phyloP scores from a whole-genome alignment of 2,797 vertebrate genomes.

The Champsocephalus gunnari region DNA sequence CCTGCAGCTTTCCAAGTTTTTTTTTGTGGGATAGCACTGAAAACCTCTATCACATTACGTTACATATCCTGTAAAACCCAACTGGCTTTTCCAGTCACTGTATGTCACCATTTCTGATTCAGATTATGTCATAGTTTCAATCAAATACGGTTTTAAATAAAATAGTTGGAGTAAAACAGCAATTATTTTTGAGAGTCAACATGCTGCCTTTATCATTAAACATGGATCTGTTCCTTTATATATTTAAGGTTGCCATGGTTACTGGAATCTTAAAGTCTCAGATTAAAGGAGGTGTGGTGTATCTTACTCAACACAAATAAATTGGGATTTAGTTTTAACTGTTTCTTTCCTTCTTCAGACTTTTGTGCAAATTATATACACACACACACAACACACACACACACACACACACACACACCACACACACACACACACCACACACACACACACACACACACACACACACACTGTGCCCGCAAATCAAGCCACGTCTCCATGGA shows the following conservation, averaged over 20 bases:
- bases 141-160: slow-evolving; percentile 20
- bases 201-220: slow-evolving; percentile 8
- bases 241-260: slow-evolving; percentile 59
- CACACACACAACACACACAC: slow-evolving; percentile 11
- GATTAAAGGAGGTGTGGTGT: slow-evolving; percentile 15
- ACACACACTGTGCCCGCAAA: slow-evolving; percentile 66
- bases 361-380: slow-evolving; percentile 38
- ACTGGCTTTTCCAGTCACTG: slow-evolving; percentile 30
- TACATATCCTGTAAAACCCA: slow-evolving; percentile 24
- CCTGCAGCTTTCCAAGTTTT: slow-evolving; percentile 37
- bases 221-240: slow-evolving; percentile 28
- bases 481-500: slow-evolving; percentile 80
- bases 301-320: slow-evolving; percentile 40
- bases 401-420: slow-evolving; percentile 17
- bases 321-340: slow-evolving; percentile 40
- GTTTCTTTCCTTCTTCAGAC: slow-evolving; percentile 39
- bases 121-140: slow-evolving; percentile 19
- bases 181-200: not conserved
- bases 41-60: slow-evolving; percentile 17
- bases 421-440: slow-evolving; percentile 12
- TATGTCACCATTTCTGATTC: slow-evolving; percentile 5
- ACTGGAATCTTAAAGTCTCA: slow-evolving; percentile 36
- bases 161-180: slow-evolving; percentile 10
- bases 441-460: slow-evolving; percentile 21
- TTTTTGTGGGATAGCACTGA: slow-evolving; percentile 29